Conservation (phyloP, 2,797 vertebrate species). For the Myotis daubentonii region DNA sequence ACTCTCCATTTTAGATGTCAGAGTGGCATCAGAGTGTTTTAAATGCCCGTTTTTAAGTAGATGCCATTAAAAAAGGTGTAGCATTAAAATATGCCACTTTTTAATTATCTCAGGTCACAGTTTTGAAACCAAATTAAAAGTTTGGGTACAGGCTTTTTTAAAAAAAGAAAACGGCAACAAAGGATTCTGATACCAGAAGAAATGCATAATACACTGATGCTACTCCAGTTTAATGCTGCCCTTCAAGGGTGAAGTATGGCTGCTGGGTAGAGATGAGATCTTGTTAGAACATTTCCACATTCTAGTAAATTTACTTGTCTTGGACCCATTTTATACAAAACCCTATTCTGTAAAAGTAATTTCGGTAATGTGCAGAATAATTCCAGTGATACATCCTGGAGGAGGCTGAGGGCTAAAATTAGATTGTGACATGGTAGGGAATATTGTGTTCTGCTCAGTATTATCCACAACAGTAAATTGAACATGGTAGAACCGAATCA, state of each 20-base stretch:
- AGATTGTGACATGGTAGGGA: background rate
- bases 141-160: background rate
- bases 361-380: background rate
- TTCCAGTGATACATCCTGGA: background rate
- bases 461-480: background rate
- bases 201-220: background rate
- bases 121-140: slow-evolving; percentile 54
- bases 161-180: background rate
- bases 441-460: background rate
- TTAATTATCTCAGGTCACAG: background rate
- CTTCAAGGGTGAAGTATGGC: background rate
- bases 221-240: background rate
- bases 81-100: slow-evolving; percentile 42
- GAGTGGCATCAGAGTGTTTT: background rate
- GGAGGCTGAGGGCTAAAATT: background rate
- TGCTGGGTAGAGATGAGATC: background rate
- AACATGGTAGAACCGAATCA: background rate
- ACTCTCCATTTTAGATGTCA: background rate
- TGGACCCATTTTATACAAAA: background rate
- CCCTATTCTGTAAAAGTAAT: background rate
- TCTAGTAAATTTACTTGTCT: background rate
- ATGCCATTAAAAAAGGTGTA: background rate
- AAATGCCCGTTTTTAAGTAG: slow-evolving; percentile 8
- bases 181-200: slow-evolving; percentile 20
- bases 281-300: background rate